Evolutionary conservation across 2,888 invertebrate genomes (phyloP), one percentile per base, ranked within the genome.

Genomic region (Anthrax anthrax): DNA sequence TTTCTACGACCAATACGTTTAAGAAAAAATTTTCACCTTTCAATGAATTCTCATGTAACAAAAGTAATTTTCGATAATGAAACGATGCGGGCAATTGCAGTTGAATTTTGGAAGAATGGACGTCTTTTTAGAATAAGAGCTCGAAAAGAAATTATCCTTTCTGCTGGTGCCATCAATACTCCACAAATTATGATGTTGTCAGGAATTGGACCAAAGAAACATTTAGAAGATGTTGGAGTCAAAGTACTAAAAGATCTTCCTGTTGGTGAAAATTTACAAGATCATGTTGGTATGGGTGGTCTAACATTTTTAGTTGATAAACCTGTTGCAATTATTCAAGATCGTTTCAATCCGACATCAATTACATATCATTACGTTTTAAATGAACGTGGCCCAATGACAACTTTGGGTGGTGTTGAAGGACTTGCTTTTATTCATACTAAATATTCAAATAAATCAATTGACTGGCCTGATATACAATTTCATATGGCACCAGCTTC

Each of bases 401-500:
- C 89, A 0, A 82, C 84, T 0, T 68, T 89, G 1, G 89, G 90
- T 3, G 91, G 90, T 0, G 80, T 91, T 8, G 91, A 91, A 69
- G 89, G 87, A 0, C 70, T 90, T 44, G 90, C 84, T 2, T 91
- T 90, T 63, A 81, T 91, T 0, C 86, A 86, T 55, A 89, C 91
- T 0, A 81, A 80, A 51, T 85, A 79, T 55, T 88, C 87, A 0
- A 90, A 90, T 58, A 70, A 72, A 42, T 77, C 82, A 2, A 77
- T 80, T 2, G 75, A 81, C 51, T 87, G 85, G 77, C 91, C 91
- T 0, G 91, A 92, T 57, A 80, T 92, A 40, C 89, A 92, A 57
- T 86, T 91, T 57, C 91, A 92, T 59, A 90, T 92, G 82, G 89
- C 90, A 2, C 90, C 91, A 1, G 88, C 91, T 1, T 86, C 85